Base-by-base conservation (phyloP, 92 coral and sea anemone genomes). In the Metridium senile region DNA sequence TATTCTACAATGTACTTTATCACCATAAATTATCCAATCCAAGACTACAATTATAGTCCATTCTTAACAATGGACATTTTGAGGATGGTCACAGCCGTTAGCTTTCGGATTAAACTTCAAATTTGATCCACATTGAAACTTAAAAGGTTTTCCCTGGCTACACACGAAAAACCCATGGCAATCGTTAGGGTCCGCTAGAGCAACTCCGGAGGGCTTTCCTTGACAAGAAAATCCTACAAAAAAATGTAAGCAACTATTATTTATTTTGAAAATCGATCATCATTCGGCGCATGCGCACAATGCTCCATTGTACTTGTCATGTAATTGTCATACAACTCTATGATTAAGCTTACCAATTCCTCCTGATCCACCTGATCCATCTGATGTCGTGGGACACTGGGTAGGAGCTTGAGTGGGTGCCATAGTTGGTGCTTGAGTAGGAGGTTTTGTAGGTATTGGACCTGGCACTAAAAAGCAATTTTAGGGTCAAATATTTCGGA, bases 11-110 rank as follows among this genome's bases (percentile, higher is more conserved):
- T n/a, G n/a, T n/a, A n/a, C n/a, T n/a, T n/a, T n/a, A n/a, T n/a
- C n/a, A n/a, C n/a, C n/a, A n/a, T n/a, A n/a, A n/a, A n/a, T n/a
- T n/a, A n/a, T n/a, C n/a, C n/a, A n/a, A n/a, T n/a, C n/a, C n/a
- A n/a, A n/a, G n/a, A n/a, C n/a, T n/a, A n/a, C n/a, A n/a, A n/a
- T n/a, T n/a, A n/a, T n/a, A n/a, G n/a, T n/a, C n/a, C n/a, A n/a
- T n/a, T n/a, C n/a, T 25, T 67, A 77, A 31, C 82, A 77, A 22
- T 49, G 74, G 46, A 77, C 82, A 53, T 77, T 77, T 17, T 77
- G 82, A 28, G 82, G 82, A 49, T 65, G 74, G 63, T 77, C 82
- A 67, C 82, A 77, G 13, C 82, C 82, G 56, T 77, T 77, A 22
- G 82, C 82, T 20, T 77, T 77, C 21, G 28, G 82, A 26, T 77